Evolutionary conservation across 2,888 invertebrate species (phyloP), one percentile per base, ranked within the genome.

Genomic region (Phortica magna): DNA sequence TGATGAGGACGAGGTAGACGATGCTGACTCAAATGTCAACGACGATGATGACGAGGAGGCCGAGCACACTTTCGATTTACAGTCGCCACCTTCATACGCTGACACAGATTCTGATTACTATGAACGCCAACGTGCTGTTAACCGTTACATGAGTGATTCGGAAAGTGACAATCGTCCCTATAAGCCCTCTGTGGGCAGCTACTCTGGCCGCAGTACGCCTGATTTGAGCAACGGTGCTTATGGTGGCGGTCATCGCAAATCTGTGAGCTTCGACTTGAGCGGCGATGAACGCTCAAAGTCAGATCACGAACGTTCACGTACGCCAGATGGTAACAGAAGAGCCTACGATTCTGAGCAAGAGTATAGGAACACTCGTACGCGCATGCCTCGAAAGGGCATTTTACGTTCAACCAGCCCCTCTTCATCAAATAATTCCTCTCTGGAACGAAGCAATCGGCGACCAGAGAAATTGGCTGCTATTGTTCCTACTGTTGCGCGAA

Each of bases 191-290:
- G 71, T 71, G 14, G n/a, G 70, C 0, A 77, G 79, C 39, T 83
- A 84, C 68, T 92, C 91, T 0, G 92, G 92, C 2, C 89, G 90
- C 57, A 91, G 91, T 64, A 91, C 90, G 3, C 91, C 91, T 0
- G 91, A 90, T 59, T 64, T 84, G 0, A 77, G 76, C 4, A 74
- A 78, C 5, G 64, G 72, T 9, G 79, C 77, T 22, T 85, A 87
- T 42, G 74, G 76, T 1, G 85, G 89, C 3, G 83, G 84, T 4
- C 91, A 92, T 79, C 89, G 92, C 1, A 92, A 92, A 79, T 92
- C 92, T 0, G 92, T 92, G 0, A 92, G 92, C 75, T 92, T 92
- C 61, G 92, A 92, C 79, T 84, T 92, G 7, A 91, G 92, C 42
- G 92, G 91, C 0, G 92, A 91, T 77, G 92, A 92, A 78, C 89